Base-by-base conservation (phyloP, 2,113 vertebrate genomes). In the Dascyllus trimaculatus region DNA sequence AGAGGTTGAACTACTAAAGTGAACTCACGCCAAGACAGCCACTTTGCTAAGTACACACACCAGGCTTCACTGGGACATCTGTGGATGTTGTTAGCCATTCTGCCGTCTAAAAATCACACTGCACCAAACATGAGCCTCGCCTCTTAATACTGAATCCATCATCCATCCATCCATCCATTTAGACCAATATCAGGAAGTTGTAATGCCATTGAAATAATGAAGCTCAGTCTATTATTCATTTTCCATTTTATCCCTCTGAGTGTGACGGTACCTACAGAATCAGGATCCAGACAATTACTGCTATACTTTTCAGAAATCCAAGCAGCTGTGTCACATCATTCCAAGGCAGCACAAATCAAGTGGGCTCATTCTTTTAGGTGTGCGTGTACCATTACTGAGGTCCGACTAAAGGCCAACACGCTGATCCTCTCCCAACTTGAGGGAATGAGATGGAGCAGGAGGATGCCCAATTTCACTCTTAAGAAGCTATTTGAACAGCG, bases 401-500 rank as follows among this genome's bases (percentile, higher is more conserved):
- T 62, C 32, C 52, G 71, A 72, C 75, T 73, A 40, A 32, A 63
- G 49, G 24, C 57, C 63, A 70, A 70, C 61, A 79, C 57, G 51
- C 48, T 73, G 72, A 82, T 88, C 78, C 73, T 9, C 57, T 5
- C 29, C 38, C 35, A 74, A 75, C 57, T 80, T 69, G 11, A 80
- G 60, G 70, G 51, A 77, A 81, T 60, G 71, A 71, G 52, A 81
- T 65, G 35, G 51, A 82, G 72, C 38, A 52, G 18, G 11, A 52
- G 56, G 29, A 14, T 40, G 74, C 21, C 14, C 45, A 64, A 64
- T 81, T 87, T 84, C 40, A 71, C 80, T 81, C 62, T 88, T 59
- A 69, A 78, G 64, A 85, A 87, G 77, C 81, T 59, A 90, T 91
- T 90, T 88, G 68, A 51, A 88, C 66, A 54, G 32, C 32, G 78